Base-by-base conservation (phyloP, 2,888 invertebrate genomes). In the Drosophila meridionalis region DNA sequence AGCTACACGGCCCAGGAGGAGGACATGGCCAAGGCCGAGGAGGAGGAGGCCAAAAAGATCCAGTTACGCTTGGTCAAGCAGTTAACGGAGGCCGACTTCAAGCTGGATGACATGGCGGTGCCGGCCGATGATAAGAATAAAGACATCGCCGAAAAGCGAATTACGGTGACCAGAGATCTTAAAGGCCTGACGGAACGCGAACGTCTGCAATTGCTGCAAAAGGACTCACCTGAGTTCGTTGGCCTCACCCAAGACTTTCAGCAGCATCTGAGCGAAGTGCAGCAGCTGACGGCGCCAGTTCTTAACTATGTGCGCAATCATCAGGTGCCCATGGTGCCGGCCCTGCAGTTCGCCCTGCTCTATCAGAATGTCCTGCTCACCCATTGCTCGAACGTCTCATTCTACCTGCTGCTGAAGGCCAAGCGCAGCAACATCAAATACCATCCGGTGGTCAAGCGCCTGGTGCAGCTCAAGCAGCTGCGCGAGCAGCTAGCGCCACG, bases 391-490 rank as follows among this genome's bases (percentile, higher is more conserved):
- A 98, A 98, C 92, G 96, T 98, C 45, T 95, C 95, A 57, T 98
- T 97, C 93, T 98, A 98, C 93, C 92, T 99, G 80, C 94, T 97
- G 82, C 93, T 99, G 20, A 98, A 98, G 94, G 95, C 96, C 63
- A 96, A 96, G 89, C 95, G 95, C 84, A 93, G 94, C 30, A 94
- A 95, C 63, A 94, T 97, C 30, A 95, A 96, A 87, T 96, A 96
- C 82, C 99, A 99, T 94, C 99, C 99, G n/a, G 95, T 99, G 14
- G 95, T 97, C 50, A 97, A 97, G 91, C 94, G 97, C 74, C 94
- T 99, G 60, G 96, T 96, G 69, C 97, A 97, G 90, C 96, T 97
- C 88, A 95, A 96, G 73, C 95, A 97, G 92, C 94, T 98, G 85
- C 93, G 98, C 55, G 94, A 95, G 74, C 95, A 97, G 93, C 93